phyloP scores from a whole-genome alignment of 2,113 vertebrate species.

The Leucoraja erinaceus region DNA sequence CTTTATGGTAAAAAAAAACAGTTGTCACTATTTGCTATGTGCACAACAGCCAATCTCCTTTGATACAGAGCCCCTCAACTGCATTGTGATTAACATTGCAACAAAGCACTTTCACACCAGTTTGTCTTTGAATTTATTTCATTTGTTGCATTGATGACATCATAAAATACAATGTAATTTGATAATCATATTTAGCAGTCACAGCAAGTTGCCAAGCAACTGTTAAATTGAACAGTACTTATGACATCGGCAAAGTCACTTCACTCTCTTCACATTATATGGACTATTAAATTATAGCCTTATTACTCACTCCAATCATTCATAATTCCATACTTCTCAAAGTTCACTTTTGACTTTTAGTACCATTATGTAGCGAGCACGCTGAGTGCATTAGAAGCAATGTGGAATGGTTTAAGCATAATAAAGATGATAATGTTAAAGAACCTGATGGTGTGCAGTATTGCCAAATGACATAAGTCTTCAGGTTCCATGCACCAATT shows the following conservation, averaged over 20 bases:
- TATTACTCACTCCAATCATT: conserved; percentile 35
- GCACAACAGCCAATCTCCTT: neutral
- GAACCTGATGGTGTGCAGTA: neutral
- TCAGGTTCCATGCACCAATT: neutral
- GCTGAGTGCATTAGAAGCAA: conserved; percentile 16
- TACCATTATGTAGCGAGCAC: conserved; percentile 19
- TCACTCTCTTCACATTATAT: conserved; percentile 1
- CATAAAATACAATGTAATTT: conserved; percentile 29
- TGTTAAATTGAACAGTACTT: conserved; percentile 5
- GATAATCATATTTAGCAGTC: conserved; percentile 20
- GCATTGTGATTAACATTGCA: neutral
- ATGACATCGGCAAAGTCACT: conserved; percentile 27
- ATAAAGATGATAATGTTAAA: conserved; percentile 2
- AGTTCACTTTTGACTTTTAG: conserved; percentile 33
- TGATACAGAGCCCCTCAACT: conserved; percentile 10
- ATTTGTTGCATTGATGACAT: conserved; percentile 34
- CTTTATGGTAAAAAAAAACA: neutral
- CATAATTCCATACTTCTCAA: conserved; percentile 30
- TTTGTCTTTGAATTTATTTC: conserved; percentile 13
- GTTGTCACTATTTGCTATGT: neutral
- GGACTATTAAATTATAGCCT: conserved; percentile 34
- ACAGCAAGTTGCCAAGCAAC: conserved; percentile 36
- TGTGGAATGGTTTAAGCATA: neutral
- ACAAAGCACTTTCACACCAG: neutral
- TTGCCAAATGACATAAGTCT: neutral